A percentile compares a stretch with the other conserved stretches of the same genome.
Conservation (phyloP, 1,140 invertebrate species). For the Dinothrombium tinctorium region DNA sequence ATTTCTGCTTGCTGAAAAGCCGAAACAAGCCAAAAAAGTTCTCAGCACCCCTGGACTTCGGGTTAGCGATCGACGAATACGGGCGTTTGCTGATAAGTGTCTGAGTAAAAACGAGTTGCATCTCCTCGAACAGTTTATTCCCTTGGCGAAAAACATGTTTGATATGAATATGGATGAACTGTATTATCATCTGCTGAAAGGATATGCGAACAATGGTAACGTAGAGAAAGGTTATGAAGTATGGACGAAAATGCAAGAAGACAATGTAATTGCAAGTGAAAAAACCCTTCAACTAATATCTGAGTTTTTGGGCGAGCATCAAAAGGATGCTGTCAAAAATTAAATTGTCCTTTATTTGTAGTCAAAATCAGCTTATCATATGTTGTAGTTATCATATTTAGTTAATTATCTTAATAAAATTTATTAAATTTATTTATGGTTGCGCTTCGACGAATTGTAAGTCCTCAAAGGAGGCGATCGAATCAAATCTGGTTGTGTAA, state of each 20-base stretch:
- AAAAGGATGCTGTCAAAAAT: too few species aligned
- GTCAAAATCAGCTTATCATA: too few species aligned
- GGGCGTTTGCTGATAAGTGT: not conserved
- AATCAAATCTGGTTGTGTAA: too few species aligned
- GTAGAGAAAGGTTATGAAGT: conserved; percentile 14
- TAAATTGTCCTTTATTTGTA: too few species aligned
- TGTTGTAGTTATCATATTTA: too few species aligned
- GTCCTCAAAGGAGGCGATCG: too few species aligned
- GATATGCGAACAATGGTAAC: conserved; percentile 10
- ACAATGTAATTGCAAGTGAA: conserved; percentile 12
- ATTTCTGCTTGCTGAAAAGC: conserved; percentile 14
- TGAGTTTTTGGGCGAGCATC: conserved; percentile 13
- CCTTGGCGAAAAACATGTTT: not conserved
- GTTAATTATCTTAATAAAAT: too few species aligned
- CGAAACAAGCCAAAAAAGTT: conserved; percentile 17
- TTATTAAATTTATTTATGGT: too few species aligned
- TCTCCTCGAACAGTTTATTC: not conserved
- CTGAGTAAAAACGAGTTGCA: not conserved
- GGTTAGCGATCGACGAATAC: not conserved
- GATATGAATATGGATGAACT: conserved; percentile 3
- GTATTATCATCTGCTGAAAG: conserved; percentile 2
- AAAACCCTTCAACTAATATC: conserved; percentile 15
- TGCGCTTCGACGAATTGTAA: too few species aligned
- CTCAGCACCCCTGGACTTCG: conserved; percentile 15
- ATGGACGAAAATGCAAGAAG: conserved; percentile 16